Evolutionary conservation across 2,797 vertebrate species (phyloP).

Genomic region (Onychomys arenicola): DNA sequence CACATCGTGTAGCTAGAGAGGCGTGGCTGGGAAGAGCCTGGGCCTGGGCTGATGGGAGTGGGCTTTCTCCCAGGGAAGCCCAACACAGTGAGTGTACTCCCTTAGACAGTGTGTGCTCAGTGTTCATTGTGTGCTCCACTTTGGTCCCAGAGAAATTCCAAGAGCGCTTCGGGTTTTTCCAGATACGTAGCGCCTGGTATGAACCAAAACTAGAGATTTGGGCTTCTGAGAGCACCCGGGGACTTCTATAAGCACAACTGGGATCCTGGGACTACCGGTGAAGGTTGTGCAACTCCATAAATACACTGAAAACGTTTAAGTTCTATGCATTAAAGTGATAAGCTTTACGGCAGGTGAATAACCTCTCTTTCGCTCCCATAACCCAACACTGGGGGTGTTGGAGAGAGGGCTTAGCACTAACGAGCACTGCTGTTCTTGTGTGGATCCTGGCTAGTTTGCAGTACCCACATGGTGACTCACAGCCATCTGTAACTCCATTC

Average conservation of each 20-base stretch:
- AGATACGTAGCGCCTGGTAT: background rate
- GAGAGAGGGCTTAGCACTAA: background rate
- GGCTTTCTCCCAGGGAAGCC: background rate
- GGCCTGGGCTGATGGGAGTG: background rate
- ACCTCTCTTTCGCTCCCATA: background rate
- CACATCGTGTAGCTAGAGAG: background rate
- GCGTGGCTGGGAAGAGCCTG: background rate
- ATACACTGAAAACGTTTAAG: background rate
- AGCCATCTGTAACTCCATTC: background rate
- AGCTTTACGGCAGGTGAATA: constrained; percentile 13
- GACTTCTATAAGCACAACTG: background rate
- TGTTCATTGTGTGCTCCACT: constrained; percentile 20
- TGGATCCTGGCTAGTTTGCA: background rate
- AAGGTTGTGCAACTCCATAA: background rate
- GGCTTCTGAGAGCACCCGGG: background rate
- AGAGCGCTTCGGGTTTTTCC: constrained; percentile 5
- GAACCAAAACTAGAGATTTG: background rate
- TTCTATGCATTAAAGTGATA: background rate
- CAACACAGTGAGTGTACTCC: background rate
- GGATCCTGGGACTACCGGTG: background rate
- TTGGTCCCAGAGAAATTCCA: constrained; percentile 44
- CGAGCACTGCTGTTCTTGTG: background rate
- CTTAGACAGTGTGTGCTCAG: background rate
- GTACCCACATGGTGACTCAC: background rate
- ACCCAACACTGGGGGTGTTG: background rate